Percentiles rank a stretch among this genome's conserved stretches.
Conservation (phyloP, 2,797 vertebrate species). For the Notamacropus eugenii region DNA sequence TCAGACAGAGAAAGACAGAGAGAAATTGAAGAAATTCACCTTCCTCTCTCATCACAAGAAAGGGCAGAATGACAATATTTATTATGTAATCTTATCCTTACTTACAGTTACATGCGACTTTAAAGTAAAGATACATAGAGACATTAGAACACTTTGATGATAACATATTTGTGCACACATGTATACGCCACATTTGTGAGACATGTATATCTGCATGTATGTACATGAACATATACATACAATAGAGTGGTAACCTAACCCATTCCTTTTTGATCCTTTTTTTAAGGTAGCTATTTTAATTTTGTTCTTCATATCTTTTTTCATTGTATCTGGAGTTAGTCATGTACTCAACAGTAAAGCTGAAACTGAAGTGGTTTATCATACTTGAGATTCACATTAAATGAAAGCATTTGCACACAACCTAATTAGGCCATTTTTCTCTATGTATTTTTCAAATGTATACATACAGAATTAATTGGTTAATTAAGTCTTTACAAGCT, state of each 20-base stretch:
- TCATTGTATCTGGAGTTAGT: slow-evolving; percentile 27
- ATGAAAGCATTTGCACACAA: slow-evolving; percentile 3
- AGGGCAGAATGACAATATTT: slow-evolving; percentile 61
- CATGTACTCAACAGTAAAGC: slow-evolving; percentile 1
- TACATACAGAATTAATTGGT: slow-evolving; percentile 63
- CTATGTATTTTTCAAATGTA: slow-evolving; percentile 50
- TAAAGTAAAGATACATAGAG: slow-evolving; percentile 44
- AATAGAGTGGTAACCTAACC: slow-evolving; percentile 22
- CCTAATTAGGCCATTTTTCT: slow-evolving; percentile 58
- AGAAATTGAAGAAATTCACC: slow-evolving; percentile 62
- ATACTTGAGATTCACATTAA: slow-evolving; percentile 7
- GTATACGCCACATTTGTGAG: too few relatives aligned
- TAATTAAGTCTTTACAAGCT: slow-evolving; percentile 54
- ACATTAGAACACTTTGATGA: slow-evolving; percentile 57
- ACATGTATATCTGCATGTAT: neutral
- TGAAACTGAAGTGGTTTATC: slow-evolving; percentile 46
- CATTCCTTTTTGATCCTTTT: slow-evolving; percentile 26
- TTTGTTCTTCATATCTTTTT: slow-evolving; percentile 50
- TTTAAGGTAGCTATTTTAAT: slow-evolving; percentile 53
- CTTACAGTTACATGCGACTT: slow-evolving; percentile 63
- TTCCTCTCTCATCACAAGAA: slow-evolving; percentile 63
- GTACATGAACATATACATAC: neutral
- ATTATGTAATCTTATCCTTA: slow-evolving; percentile 68
- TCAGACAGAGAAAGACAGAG: neutral
- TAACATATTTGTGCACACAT: slow-evolving; percentile 31